A percentile compares a stretch with the other conserved stretches of the same genome.
These are phyloP conservation scores for Rattus norvegicus DNA, from an alignment of 2,113 vertebrate species.

Conservation along the genomic window DNA sequence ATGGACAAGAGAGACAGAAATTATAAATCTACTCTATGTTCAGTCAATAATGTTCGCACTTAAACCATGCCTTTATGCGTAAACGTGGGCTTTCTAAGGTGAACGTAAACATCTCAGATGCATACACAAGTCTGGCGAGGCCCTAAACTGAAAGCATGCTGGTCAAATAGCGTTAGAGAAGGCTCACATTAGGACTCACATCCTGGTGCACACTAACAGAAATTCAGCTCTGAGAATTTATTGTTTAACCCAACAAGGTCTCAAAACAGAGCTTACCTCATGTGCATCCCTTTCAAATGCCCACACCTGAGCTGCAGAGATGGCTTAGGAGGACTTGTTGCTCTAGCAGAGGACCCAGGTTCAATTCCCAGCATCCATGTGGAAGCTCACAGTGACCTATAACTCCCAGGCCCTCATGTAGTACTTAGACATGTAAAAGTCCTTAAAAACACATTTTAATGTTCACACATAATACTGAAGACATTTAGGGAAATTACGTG, in stretches of 20 bases:
- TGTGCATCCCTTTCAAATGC: background rate
- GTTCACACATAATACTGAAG: background rate
- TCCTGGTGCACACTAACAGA: background rate
- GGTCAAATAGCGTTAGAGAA: background rate
- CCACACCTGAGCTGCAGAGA: background rate
- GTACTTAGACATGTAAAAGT: background rate
- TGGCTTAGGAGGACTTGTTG: background rate
- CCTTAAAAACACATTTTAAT: background rate
- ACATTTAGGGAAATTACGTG: background rate
- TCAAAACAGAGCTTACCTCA: background rate
- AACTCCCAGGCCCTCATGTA: background rate
- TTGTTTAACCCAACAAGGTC: background rate
- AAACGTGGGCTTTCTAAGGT: background rate
- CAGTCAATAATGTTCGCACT: background rate
- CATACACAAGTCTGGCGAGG: background rate
- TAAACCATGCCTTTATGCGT: constrained; percentile 9
- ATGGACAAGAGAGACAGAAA: background rate
- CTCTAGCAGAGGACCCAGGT: background rate
- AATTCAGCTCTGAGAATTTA: background rate
- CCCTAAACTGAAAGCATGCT: background rate
- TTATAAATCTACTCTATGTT: background rate
- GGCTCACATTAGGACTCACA: background rate
- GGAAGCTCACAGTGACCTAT: background rate
- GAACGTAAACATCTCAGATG: background rate
- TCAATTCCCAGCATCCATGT: background rate